Evolutionary conservation across 2,797 vertebrate species (phyloP).

Genomic region (Geotrypetes seraphini): DNA sequence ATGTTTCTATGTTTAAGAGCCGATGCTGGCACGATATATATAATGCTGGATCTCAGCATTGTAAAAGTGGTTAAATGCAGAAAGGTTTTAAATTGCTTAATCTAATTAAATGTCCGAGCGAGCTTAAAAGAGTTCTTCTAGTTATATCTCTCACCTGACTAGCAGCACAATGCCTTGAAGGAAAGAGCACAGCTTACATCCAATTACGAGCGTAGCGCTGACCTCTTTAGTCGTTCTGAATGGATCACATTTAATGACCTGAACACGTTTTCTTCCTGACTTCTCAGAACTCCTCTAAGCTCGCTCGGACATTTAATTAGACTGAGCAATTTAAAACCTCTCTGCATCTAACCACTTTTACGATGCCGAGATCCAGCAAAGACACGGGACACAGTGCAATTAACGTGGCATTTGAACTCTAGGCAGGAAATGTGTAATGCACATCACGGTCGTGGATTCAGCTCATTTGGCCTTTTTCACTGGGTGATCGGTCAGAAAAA

Average conservation of each 20-base stretch:
- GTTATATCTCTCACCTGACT: too few relatives aligned
- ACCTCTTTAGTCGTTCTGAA: slow-evolving; percentile 38
- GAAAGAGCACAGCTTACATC: background rate
- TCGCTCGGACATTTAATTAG: slow-evolving; percentile 52
- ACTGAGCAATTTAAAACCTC: slow-evolving; percentile 45
- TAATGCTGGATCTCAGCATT: too few relatives aligned
- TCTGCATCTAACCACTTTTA: slow-evolving; percentile 46
- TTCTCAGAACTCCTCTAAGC: slow-evolving; percentile 46
- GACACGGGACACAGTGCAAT: slow-evolving; percentile 40
- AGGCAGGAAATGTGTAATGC: slow-evolving; percentile 36
- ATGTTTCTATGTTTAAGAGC: too few relatives aligned
- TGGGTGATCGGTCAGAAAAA: slow-evolving; percentile 23
- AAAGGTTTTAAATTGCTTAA: too few relatives aligned
- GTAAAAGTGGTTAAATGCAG: too few relatives aligned
- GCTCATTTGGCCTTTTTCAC: slow-evolving; percentile 33
- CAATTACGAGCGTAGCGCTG: slow-evolving; percentile 22
- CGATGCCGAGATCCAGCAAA: slow-evolving; percentile 42
- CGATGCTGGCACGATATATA: too few relatives aligned
- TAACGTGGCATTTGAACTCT: slow-evolving; percentile 37
- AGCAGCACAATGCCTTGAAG: too few relatives aligned
- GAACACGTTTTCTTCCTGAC: slow-evolving; percentile 48
- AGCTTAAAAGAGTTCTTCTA: too few relatives aligned
- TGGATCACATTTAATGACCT: slow-evolving; percentile 44
- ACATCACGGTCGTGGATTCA: slow-evolving; percentile 34
- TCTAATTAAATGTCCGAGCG: too few relatives aligned